These are phyloP conservation scores for Gonocerus acuteangulatus DNA, from an alignment of 2,888 invertebrate species.

Conservation along the genomic window DNA sequence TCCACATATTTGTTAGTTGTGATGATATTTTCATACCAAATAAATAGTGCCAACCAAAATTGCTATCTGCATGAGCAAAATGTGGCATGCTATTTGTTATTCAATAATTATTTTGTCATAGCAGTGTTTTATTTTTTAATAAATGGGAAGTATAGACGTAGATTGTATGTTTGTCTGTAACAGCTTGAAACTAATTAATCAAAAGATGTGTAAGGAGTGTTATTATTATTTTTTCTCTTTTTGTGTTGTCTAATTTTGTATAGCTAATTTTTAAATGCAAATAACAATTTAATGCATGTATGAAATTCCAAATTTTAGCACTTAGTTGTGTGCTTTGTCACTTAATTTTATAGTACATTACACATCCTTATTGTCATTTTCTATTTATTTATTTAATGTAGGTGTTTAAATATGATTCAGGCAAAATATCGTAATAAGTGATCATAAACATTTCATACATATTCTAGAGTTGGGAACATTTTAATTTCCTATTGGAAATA, in stretches of 20 bases:
- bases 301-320: slow-evolving; percentile 2
- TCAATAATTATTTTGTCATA: neutral
- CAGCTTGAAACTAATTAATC: slow-evolving; percentile 7
- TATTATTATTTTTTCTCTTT: slow-evolving; percentile 1
- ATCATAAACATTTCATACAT: no score
- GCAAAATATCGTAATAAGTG: no score
- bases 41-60: slow-evolving; percentile 17
- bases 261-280: slow-evolving; percentile 13
- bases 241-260: slow-evolving; percentile 4
- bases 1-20: neutral
- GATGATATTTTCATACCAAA: slow-evolving; percentile 14
- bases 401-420: no score
- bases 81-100: slow-evolving; percentile 12
- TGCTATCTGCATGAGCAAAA: slow-evolving; percentile 5
- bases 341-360: neutral
- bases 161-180: slow-evolving; percentile 6
- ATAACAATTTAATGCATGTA: slow-evolving; percentile 18
- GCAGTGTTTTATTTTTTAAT: neutral
- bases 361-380: neutral
- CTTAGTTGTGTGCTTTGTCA: slow-evolving; percentile 4
- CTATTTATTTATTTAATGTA: no score
- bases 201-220: slow-evolving; percentile 3
- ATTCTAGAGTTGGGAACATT: no score
- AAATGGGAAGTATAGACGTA: neutral
- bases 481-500: no score